A percentile compares a stretch with the other conserved stretches of the same genome.
phyloP scores from a whole-genome alignment of 2,113 vertebrate genomes.

The Forbesichthys agassizii region DNA sequence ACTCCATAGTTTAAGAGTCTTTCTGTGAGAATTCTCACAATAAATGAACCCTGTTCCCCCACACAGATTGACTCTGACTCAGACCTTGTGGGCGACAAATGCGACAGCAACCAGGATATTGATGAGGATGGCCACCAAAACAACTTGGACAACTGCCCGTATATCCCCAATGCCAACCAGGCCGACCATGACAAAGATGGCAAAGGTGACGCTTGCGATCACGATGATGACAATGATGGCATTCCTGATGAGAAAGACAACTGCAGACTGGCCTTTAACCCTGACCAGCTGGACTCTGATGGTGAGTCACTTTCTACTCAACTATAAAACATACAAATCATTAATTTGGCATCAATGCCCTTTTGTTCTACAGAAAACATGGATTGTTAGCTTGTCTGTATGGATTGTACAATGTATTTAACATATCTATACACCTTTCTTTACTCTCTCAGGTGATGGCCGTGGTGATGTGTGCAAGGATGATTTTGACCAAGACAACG shows the following conservation, averaged over 20 bases:
- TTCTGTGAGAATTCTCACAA: slow-evolving; percentile 32
- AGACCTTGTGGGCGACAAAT: slow-evolving; percentile 92
- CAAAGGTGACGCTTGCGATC: slow-evolving; percentile 96
- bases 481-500: slow-evolving; percentile 93
- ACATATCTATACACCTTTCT: not conserved
- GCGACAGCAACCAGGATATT: slow-evolving; percentile 97
- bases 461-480: slow-evolving; percentile 95
- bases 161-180: slow-evolving; percentile 96
- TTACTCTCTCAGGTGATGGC: slow-evolving; percentile 83
- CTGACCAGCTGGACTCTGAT: slow-evolving; percentile 92
- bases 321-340: not conserved
- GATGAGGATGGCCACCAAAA: slow-evolving; percentile 99
- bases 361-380: not conserved
- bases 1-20: slow-evolving; percentile 15
- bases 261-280: slow-evolving; percentile 90
- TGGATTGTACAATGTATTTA: not conserved
- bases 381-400: not conserved
- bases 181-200: slow-evolving; percentile 97
- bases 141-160: slow-evolving; percentile 99
- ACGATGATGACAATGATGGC: slow-evolving; percentile 98
- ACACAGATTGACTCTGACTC: slow-evolving; percentile 92
- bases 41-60: slow-evolving; percentile 55
- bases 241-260: slow-evolving; percentile 97
- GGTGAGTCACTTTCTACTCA: slow-evolving; percentile 76
- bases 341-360: not conserved